Percentiles rank a stretch among this genome's conserved stretches.
phyloP scores from a whole-genome alignment of 2,888 invertebrate species.

The Saturnia pavonia region DNA sequence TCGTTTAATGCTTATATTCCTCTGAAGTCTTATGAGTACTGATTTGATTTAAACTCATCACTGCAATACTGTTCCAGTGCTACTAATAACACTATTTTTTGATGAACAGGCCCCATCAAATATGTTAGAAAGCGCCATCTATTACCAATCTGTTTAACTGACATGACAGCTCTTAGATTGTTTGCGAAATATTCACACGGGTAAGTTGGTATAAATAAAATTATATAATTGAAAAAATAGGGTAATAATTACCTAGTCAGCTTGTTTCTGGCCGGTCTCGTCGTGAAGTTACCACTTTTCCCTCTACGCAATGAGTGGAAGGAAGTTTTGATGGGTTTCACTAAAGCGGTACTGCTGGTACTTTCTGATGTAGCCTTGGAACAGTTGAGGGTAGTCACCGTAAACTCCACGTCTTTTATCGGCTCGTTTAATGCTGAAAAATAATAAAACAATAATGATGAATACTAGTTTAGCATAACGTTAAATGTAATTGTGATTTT shows the following conservation, averaged over 20 bases:
- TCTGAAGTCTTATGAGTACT: too few species aligned
- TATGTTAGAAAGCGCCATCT: too few species aligned
- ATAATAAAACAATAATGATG: not conserved
- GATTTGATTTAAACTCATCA: too few species aligned
- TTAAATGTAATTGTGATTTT: not conserved
- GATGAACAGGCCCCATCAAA: too few species aligned
- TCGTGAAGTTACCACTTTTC: constrained; percentile 52
- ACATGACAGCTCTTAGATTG: too few species aligned
- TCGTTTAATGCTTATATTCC: too few species aligned
- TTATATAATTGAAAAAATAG: too few species aligned
- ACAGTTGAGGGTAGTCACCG: constrained; percentile 92
- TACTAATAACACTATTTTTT: too few species aligned
- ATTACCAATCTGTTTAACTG: too few species aligned
- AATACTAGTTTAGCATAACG: not conserved
- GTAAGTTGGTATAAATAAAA: too few species aligned
- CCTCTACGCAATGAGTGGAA: constrained; percentile 71
- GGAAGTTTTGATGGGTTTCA: constrained; percentile 65
- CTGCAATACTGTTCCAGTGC: too few species aligned
- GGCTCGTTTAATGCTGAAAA: constrained; percentile 87
- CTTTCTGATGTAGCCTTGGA: constrained; percentile 73
- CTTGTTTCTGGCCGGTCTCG: constrained; percentile 64
- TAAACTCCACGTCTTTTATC: constrained; percentile 93
- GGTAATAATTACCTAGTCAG: constrained; percentile 61
- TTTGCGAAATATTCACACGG: too few species aligned
- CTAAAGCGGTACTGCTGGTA: constrained; percentile 53